phyloP scores from a whole-genome alignment of 64 coral and sea anemone species.

The Trachythela sp. region DNA sequence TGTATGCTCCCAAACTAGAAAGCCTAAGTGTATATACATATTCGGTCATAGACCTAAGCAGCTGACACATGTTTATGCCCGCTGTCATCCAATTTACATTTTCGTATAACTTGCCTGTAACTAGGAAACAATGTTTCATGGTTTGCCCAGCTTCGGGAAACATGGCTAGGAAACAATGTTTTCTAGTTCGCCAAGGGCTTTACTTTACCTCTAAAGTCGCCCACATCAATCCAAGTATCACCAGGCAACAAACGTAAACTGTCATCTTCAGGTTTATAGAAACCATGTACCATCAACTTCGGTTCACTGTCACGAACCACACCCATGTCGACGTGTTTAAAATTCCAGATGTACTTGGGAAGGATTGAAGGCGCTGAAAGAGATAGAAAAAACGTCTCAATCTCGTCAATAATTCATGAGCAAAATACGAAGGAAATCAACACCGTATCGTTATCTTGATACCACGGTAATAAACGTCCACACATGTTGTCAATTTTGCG shows the following conservation, averaged over 20 bases:
- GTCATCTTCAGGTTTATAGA: conserved; percentile 49
- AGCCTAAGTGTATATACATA: too few relatives aligned
- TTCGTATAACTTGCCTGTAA: too few relatives aligned
- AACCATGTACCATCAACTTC: conserved; percentile 61
- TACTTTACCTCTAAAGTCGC: conserved; percentile 68
- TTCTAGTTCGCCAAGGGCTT: not conserved
- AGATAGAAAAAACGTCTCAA: not conserved
- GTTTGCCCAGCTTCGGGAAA: not conserved
- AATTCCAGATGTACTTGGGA: conserved; percentile 72
- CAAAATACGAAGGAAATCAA: too few relatives aligned
- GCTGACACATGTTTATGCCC: too few relatives aligned
- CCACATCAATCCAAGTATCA: conserved; percentile 88
- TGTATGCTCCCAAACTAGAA: too few relatives aligned
- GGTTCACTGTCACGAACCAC: conserved; percentile 54
- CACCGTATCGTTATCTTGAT: too few relatives aligned
- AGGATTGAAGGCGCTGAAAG: conserved; percentile 60
- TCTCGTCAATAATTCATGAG: too few relatives aligned
- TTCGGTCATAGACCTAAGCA: too few relatives aligned
- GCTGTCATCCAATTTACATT: too few relatives aligned
- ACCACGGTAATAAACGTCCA: too few relatives aligned
- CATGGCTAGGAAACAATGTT: not conserved
- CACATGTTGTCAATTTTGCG: too few relatives aligned
- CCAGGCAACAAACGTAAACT: conserved; percentile 66
- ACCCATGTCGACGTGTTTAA: conserved; percentile 70
- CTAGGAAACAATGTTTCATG: too few relatives aligned